These are phyloP conservation scores for Lota lota DNA, from an alignment of 2,113 vertebrate species.

Conservation along the genomic window DNA sequence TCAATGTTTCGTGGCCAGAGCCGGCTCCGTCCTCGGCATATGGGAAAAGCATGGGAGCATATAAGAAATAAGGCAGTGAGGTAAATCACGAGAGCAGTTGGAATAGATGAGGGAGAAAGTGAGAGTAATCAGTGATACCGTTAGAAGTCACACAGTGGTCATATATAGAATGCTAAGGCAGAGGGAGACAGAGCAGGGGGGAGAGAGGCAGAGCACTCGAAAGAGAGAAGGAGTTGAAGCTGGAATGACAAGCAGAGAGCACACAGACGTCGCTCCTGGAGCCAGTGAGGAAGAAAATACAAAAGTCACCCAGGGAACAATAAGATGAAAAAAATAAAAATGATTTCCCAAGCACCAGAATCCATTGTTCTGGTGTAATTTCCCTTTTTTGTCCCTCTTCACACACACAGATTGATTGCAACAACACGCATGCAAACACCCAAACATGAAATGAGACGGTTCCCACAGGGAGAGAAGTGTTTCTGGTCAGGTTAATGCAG, in stretches of 20 bases:
- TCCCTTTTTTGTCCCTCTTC: neutral
- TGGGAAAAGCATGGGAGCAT: conserved; percentile 12
- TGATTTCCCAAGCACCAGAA: conserved; percentile 37
- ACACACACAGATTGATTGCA: conserved; percentile 13
- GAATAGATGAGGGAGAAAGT: conserved; percentile 18
- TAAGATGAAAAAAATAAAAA: conserved; percentile 13
- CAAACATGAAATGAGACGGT: conserved; percentile 34
- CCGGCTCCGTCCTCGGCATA: conserved; percentile 20
- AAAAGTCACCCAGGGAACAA: conserved; percentile 32
- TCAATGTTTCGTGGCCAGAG: conserved; percentile 5
- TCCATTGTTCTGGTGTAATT: conserved; percentile 29
- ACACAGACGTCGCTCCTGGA: conserved; percentile 60
- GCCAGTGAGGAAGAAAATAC: conserved; percentile 55
- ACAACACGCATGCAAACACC: conserved; percentile 22
- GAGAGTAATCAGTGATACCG: conserved; percentile 59
- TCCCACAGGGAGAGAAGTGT: conserved; percentile 39
- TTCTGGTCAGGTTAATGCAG: conserved; percentile 52
- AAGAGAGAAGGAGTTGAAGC: conserved; percentile 47
- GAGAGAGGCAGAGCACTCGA: conserved; percentile 53
- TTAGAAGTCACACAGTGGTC: conserved; percentile 46
- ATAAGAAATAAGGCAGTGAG: conserved; percentile 47
- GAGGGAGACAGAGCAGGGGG: conserved; percentile 35
- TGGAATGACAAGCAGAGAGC: conserved; percentile 54
- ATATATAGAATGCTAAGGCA: conserved; percentile 6
- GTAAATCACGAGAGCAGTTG: conserved; percentile 22